These are phyloP conservation scores for Cyprinodon tularosa DNA, from an alignment of 2,113 vertebrate genomes.

Conservation along the genomic window DNA sequence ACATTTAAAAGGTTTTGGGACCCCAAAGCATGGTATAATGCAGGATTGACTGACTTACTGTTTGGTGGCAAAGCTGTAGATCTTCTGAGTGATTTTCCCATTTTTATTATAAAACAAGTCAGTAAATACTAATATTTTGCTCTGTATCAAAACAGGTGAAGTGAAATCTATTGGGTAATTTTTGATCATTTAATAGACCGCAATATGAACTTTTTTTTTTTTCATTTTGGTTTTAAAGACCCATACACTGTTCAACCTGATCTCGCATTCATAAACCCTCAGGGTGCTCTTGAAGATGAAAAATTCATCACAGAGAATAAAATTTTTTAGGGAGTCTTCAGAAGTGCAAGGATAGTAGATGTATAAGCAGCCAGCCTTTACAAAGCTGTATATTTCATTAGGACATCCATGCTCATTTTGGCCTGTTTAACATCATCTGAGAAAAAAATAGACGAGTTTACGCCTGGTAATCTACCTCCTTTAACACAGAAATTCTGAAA, in stretches of 20 bases:
- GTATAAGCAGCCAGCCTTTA: neutral
- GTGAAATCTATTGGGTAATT: constrained; percentile 11
- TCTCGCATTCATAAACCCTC: constrained; percentile 20
- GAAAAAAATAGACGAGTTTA: neutral
- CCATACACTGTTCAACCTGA: neutral
- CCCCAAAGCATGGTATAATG: neutral
- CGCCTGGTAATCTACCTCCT: neutral
- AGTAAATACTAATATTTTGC: neutral
- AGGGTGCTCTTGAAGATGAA: constrained; percentile 30
- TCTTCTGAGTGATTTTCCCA: neutral
- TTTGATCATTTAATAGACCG: constrained; percentile 5
- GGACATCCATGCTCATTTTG: neutral
- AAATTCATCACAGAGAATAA: constrained; percentile 25
- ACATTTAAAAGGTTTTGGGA: neutral
- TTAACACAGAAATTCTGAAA: neutral
- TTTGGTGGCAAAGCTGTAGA: neutral
- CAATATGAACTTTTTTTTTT: neutral
- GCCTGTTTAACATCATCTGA: neutral
- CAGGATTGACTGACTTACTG: neutral
- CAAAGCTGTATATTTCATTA: constrained; percentile 6
- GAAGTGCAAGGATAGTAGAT: constrained; percentile 2
- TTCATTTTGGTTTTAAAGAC: constrained; percentile 11
- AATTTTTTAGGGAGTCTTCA: constrained; percentile 14
- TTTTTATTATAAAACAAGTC: neutral
- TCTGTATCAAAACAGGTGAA: constrained; percentile 6